Evolutionary conservation across 2,888 invertebrate genomes (phyloP).

Genomic region (Morinoia aosen): DNA sequence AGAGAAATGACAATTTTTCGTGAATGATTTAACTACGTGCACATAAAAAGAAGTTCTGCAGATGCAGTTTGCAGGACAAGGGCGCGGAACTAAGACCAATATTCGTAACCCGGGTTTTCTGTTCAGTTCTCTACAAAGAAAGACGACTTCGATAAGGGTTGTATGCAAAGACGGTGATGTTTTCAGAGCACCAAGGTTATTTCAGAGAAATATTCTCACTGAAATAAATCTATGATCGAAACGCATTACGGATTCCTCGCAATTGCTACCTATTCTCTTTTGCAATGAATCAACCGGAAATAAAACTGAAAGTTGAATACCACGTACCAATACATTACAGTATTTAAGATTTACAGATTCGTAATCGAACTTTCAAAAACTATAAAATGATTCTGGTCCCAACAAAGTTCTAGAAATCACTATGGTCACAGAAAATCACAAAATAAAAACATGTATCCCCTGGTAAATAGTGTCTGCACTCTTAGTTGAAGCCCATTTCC

Average conservation of each 20-base stretch:
- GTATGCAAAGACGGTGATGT: neutral
- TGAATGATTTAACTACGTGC: neutral
- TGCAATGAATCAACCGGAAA: neutral
- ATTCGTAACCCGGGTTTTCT: neutral
- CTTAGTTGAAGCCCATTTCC: neutral
- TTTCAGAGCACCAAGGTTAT: neutral
- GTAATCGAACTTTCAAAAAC: neutral
- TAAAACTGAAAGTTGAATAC: neutral
- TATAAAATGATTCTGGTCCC: neutral
- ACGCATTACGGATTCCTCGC: too few relatives aligned
- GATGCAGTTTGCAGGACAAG: too few relatives aligned
- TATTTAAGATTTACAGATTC: neutral
- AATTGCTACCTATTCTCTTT: neutral
- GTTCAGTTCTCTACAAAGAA: too few relatives aligned
- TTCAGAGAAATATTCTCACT: too few relatives aligned
- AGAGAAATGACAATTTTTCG: neutral
- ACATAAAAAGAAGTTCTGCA: neutral
- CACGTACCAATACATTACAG: neutral
- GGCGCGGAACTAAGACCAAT: neutral
- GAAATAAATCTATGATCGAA: too few relatives aligned
- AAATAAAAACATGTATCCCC: neutral
- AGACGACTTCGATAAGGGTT: neutral
- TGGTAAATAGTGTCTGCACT: neutral
- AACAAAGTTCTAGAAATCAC: neutral
- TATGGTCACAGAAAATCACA: neutral